A percentile compares a stretch with the other conserved stretches of the same genome.
Evolutionary conservation across 2,797 vertebrate genomes (phyloP).

Genomic region (Gouania willdenowi): DNA sequence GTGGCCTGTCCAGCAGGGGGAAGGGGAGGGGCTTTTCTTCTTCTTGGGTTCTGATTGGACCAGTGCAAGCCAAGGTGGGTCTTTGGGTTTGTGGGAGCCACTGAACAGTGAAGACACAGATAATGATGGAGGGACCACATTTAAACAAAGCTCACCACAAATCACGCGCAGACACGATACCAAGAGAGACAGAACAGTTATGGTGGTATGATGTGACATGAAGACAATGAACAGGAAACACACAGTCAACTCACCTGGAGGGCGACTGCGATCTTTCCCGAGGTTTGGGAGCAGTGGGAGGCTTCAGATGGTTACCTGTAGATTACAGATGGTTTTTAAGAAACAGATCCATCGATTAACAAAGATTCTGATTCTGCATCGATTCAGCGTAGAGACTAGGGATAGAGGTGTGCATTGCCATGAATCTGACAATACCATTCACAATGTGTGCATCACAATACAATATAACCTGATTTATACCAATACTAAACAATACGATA

Average conservation of each 20-base stretch:
- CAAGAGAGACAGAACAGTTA: too few species aligned
- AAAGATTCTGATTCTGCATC: too few species aligned
- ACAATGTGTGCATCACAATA: too few species aligned
- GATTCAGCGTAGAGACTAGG: too few species aligned
- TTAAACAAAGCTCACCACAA: conserved; percentile 30
- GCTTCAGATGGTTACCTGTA: conserved; percentile 67
- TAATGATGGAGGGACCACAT: conserved; percentile 45
- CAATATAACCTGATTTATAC: too few species aligned
- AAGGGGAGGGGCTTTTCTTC: conserved; percentile 85
- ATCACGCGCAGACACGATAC: conserved; percentile 8
- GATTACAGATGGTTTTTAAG: conserved; percentile 10
- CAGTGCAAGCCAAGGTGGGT: conserved; percentile 93
- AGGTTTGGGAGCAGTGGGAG: conserved; percentile 82
- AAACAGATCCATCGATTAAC: too few species aligned
- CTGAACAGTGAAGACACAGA: conserved; percentile 60
- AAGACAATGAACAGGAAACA: neutral
- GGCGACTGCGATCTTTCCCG: conserved; percentile 84
- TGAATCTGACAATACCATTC: too few species aligned
- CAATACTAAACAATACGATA: too few species aligned
- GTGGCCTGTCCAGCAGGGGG: conserved; percentile 55
- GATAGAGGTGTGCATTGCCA: too few species aligned
- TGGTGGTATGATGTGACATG: too few species aligned
- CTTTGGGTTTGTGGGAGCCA: conserved; percentile 80
- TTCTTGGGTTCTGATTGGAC: conserved; percentile 89
- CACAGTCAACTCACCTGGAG: conserved; percentile 73